Conservation (phyloP, 2,113 vertebrate genomes). For the Silurus asotus region DNA sequence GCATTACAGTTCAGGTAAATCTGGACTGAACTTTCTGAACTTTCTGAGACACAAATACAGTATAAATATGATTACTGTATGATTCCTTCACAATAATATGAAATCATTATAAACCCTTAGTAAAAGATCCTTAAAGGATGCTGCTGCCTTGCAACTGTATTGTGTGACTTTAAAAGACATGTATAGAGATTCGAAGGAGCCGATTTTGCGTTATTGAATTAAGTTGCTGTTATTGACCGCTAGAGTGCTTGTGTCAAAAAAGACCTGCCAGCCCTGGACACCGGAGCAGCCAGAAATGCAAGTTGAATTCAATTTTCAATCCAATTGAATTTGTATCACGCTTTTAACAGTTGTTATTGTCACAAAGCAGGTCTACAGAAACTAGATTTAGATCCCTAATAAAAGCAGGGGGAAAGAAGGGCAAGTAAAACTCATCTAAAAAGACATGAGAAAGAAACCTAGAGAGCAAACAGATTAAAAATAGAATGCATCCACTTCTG, state of each 20-base stretch:
- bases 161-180: not conserved
- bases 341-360: not conserved
- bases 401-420: not conserved
- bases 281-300: not conserved
- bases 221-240: not conserved
- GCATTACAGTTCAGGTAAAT: not conserved
- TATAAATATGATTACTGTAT: not conserved
- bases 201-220: not conserved
- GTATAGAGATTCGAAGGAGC: not conserved
- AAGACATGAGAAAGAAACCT: not conserved
- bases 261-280: not conserved
- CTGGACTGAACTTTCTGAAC: not conserved
- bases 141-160: not conserved
- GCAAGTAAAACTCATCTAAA: not conserved
- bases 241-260: not conserved
- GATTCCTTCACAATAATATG: not conserved
- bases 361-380: not conserved
- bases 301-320: not conserved
- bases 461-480: not conserved
- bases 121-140: not conserved
- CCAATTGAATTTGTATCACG: not conserved
- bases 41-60: not conserved
- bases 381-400: not conserved
- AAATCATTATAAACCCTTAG: not conserved
- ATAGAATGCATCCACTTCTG: not conserved